A percentile compares a stretch with the other conserved stretches of the same genome.
phyloP scores from a whole-genome alignment of 2,113 vertebrate species.

The Glareola pratincola region DNA sequence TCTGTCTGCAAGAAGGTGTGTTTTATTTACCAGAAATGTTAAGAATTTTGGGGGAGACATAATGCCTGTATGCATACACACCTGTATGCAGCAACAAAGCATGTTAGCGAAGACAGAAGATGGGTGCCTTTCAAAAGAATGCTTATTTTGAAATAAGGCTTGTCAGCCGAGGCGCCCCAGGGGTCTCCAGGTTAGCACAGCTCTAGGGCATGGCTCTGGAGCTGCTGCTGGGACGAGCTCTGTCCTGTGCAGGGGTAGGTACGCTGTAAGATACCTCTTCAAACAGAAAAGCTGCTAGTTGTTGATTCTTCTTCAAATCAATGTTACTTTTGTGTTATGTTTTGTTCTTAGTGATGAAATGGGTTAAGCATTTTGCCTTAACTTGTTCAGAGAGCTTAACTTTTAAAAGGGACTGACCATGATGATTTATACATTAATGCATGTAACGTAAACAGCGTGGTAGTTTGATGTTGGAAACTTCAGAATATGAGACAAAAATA shows the following conservation, averaged over 20 bases:
- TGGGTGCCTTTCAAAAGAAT: background rate
- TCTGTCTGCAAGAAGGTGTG: conserved; percentile 89
- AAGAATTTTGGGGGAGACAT: background rate
- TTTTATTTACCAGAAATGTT: conserved; percentile 28
- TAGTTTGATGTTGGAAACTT: background rate
- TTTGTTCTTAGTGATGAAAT: background rate
- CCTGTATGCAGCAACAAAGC: background rate
- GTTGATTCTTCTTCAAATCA: background rate
- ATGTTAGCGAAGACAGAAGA: background rate
- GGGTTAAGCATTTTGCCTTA: background rate
- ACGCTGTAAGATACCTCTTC: background rate
- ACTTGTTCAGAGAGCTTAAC: background rate
- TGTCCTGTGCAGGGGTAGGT: background rate
- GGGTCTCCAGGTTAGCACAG: background rate
- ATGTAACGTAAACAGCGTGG: background rate
- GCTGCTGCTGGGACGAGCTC: background rate
- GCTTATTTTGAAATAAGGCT: background rate
- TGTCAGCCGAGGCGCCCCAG: background rate
- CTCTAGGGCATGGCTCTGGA: background rate
- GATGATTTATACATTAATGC: background rate
- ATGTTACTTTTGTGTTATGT: background rate
- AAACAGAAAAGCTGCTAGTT: background rate
- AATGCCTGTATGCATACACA: background rate
- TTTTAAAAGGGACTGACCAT: background rate
- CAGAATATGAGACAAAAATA: background rate